A percentile compares a stretch with the other conserved stretches of the same genome.
These are phyloP conservation scores for Oplegnathus fasciatus DNA, from an alignment of 2,113 vertebrate species.

Conservation along the genomic window DNA sequence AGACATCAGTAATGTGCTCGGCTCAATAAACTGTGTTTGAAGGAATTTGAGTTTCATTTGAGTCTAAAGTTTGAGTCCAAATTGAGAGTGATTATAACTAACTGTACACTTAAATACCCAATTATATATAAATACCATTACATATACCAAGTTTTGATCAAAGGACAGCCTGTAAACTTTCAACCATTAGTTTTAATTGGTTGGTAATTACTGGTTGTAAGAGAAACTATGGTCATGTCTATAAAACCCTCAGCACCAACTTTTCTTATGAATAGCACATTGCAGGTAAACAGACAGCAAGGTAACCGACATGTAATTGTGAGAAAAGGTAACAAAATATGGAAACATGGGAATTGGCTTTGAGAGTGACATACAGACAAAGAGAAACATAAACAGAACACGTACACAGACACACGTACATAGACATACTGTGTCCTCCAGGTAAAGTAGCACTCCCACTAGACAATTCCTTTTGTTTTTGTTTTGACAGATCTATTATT, in stretches of 20 bases:
- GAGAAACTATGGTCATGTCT: not conserved
- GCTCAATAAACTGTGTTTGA: not conserved
- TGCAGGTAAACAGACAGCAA: not conserved
- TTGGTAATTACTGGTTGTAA: not conserved
- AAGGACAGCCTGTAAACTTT: not conserved
- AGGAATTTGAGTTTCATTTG: not conserved
- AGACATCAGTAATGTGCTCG: not conserved
- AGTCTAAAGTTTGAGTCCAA: not conserved
- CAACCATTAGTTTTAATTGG: not conserved
- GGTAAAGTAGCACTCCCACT: slow-evolving; percentile 16
- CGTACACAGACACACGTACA: slow-evolving; percentile 6
- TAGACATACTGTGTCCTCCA: slow-evolving; percentile 35
- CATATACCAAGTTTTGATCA: not conserved
- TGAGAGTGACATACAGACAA: not conserved
- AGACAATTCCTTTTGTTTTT: slow-evolving; percentile 38
- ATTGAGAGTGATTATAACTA: not conserved
- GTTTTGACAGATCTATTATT: slow-evolving; percentile 57
- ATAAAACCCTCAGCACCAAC: not conserved
- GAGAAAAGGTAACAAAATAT: not conserved
- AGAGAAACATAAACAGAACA: slow-evolving; percentile 2
- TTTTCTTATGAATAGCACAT: not conserved
- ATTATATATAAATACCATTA: too few relatives aligned
- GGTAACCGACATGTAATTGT: not conserved
- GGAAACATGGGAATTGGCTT: not conserved
- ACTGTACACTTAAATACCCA: not conserved